Evolutionary conservation across 2,113 vertebrate species (phyloP).

Genomic region (Bos indicus): DNA sequence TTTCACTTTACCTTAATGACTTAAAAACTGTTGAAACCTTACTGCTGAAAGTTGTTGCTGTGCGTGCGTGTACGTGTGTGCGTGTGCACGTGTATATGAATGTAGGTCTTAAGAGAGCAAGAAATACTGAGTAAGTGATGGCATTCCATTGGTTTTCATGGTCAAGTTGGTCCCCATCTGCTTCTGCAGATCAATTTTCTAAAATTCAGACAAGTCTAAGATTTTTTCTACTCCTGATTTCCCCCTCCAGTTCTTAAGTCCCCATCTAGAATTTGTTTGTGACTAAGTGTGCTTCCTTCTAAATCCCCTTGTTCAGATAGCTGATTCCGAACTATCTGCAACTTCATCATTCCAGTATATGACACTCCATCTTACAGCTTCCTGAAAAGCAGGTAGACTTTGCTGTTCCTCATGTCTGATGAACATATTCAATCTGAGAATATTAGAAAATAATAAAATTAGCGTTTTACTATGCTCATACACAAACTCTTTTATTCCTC

Average conservation of each 20-base stretch:
- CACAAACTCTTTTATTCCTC: not conserved
- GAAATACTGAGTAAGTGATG: not conserved
- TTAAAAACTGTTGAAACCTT: slow-evolving; percentile 9
- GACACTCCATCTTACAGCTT: not conserved
- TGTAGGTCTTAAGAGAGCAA: not conserved
- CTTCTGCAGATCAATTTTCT: slow-evolving; percentile 18
- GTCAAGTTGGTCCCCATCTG: slow-evolving; percentile 28
- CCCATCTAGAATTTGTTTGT: not conserved
- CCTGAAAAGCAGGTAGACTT: not conserved
- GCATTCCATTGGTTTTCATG: slow-evolving; percentile 4
- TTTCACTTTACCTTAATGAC: not conserved
- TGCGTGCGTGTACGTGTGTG: not conserved
- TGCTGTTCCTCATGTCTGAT: not conserved
- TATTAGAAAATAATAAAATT: not conserved
- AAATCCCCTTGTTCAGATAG: not conserved
- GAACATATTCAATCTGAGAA: not conserved
- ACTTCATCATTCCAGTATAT: not conserved
- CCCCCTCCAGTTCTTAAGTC: not conserved
- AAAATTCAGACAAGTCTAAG: not conserved
- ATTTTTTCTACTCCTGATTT: not conserved
- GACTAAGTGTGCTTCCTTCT: not conserved
- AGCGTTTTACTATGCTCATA: not conserved
- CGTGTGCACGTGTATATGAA: not conserved
- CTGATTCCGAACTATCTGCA: not conserved
- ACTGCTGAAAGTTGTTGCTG: not conserved